Evolutionary conservation across 2,797 vertebrate species (phyloP).

Genomic region (Pempheris klunzingeri): DNA sequence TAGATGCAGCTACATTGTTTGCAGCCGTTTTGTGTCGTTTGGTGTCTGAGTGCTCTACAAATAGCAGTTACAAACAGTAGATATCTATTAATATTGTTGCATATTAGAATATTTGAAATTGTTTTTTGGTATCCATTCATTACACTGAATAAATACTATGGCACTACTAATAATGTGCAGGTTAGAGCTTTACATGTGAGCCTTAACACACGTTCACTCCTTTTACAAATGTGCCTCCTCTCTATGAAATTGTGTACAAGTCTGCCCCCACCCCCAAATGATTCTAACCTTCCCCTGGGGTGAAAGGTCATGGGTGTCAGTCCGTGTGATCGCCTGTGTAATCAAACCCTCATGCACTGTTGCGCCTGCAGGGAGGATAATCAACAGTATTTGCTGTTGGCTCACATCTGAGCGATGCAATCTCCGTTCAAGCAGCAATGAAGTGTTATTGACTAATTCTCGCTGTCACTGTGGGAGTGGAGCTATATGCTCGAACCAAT

Average conservation of each 20-base stretch:
- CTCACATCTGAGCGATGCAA: conserved; percentile 30
- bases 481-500: conserved; percentile 26
- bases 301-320: conserved; percentile 39
- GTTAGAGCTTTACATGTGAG: too few species aligned
- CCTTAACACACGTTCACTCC: too few species aligned
- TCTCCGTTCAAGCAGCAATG: conserved; percentile 23
- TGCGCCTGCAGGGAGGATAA: conserved; percentile 9
- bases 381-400: background rate
- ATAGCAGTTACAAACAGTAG: too few species aligned
- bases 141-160: background rate
- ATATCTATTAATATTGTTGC: too few species aligned
- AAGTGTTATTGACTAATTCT: conserved; percentile 50
- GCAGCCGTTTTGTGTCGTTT: background rate
- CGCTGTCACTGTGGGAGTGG: conserved; percentile 35
- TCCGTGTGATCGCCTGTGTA: conserved; percentile 40
- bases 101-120: too few species aligned
- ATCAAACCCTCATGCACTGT: conserved; percentile 40
- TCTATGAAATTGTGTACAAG: too few species aligned
- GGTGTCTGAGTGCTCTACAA: too few species aligned
- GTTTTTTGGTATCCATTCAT: too few species aligned
- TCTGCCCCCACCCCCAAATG: background rate
- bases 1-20: background rate
- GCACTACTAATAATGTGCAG: background rate
- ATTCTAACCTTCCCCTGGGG: background rate
- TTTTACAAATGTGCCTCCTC: too few species aligned